Percentiles rank a stretch among this genome's conserved stretches.
Evolutionary conservation across 2,113 vertebrate genomes (phyloP).

Genomic region (Acinonyx jubatus): DNA sequence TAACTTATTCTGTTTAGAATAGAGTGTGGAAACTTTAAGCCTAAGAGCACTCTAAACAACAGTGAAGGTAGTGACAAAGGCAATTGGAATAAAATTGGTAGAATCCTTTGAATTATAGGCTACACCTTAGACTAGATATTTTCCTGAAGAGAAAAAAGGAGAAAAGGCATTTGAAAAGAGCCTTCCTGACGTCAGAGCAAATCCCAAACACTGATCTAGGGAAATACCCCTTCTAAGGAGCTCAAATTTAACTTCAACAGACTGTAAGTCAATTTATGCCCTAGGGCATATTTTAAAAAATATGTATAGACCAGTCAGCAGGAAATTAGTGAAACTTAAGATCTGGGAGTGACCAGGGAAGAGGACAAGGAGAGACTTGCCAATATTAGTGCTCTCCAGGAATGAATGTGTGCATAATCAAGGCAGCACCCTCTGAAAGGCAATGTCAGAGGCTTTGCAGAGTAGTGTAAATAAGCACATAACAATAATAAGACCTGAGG

Average conservation of each 20-base stretch:
- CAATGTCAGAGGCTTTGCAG: background rate
- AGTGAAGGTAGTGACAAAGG: background rate
- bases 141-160: background rate
- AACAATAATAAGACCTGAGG: background rate
- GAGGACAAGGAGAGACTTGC: background rate
- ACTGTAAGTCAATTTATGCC: background rate
- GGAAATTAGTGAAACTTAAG: background rate
- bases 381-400: background rate
- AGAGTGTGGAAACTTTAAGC: background rate
- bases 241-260: background rate
- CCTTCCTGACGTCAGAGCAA: background rate
- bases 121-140: background rate
- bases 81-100: background rate
- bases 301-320: background rate
- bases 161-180: background rate
- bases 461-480: background rate
- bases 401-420: background rate
- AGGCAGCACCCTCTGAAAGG: background rate
- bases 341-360: background rate
- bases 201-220: background rate
- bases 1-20: slow-evolving; percentile 31
- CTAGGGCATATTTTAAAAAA: background rate
- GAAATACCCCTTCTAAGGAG: background rate
- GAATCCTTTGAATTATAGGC: background rate
- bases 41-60: background rate